Conservation (phyloP, 2,888 invertebrate species). For the Sarcophaga caerulescens region DNA sequence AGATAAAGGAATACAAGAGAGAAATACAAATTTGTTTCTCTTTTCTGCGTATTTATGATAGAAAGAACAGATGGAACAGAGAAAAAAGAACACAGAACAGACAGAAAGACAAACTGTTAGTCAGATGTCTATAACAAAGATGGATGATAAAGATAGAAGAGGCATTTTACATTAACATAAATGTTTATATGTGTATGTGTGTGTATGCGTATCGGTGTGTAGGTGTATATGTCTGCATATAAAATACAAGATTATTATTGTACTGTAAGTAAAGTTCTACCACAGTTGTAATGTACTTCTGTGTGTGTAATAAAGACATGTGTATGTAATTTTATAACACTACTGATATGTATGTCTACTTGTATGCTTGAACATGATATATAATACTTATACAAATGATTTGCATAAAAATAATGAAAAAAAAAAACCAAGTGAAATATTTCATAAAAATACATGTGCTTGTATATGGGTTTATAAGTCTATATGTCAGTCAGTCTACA, state of each 20-base stretch:
- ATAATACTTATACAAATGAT: constrained; percentile 52
- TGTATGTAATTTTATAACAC: no score
- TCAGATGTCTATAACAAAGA: constrained; percentile 40
- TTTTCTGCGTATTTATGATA: neutral
- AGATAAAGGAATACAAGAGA: neutral
- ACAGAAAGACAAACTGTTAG: neutral
- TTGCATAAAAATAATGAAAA: constrained; percentile 45
- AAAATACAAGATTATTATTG: constrained; percentile 13
- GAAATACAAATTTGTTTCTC: no score
- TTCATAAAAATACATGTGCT: neutral
- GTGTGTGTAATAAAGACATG: neutral
- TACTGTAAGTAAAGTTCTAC: neutral
- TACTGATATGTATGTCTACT: constrained; percentile 16
- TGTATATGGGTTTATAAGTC: no score
- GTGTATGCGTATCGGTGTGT: constrained; percentile 18
- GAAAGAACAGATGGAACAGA: neutral
- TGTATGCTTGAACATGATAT: constrained; percentile 14
- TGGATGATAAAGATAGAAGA: constrained; percentile 52
- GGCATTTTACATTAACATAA: constrained; percentile 40
- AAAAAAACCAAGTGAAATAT: neutral
- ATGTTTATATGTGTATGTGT: constrained; percentile 19
- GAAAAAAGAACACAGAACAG: neutral
- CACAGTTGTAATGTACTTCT: neutral
- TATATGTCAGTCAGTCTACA: neutral
- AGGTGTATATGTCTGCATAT: neutral